Evolutionary conservation across 2,113 vertebrate genomes (phyloP).

Genomic region (Notechis scutatus): DNA sequence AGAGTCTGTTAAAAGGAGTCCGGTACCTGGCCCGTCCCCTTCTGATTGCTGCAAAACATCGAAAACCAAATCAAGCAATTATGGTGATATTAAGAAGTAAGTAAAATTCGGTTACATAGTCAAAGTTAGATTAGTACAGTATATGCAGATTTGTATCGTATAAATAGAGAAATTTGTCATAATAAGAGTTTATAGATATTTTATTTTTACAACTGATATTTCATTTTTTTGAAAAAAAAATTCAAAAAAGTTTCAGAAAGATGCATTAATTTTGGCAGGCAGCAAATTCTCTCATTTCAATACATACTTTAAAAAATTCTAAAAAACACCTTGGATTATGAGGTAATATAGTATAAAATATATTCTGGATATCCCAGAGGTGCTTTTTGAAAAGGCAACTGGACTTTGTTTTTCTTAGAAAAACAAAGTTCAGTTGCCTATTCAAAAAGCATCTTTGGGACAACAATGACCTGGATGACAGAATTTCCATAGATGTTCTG

Average conservation of each 20-base stretch:
- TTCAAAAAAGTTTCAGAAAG: not conserved
- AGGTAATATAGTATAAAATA: not conserved
- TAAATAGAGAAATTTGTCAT: not conserved
- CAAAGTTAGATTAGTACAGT: not conserved
- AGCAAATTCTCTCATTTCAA: not conserved
- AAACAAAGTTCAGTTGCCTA: too few species aligned
- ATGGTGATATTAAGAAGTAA: slow-evolving; percentile 84
- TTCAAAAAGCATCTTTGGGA: not conserved
- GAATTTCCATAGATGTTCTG: not conserved
- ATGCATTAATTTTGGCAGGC: not conserved
- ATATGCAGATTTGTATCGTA: not conserved
- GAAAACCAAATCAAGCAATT: slow-evolving; percentile 66
- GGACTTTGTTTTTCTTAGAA: too few species aligned
- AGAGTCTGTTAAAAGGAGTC: slow-evolving; percentile 9
- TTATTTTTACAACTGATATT: not conserved
- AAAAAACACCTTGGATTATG: not conserved
- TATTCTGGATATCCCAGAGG: too few species aligned
- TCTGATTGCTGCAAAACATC: slow-evolving; percentile 47
- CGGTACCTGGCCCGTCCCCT: slow-evolving; percentile 37
- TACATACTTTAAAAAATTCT: not conserved
- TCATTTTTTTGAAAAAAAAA: too few species aligned
- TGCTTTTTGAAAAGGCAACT: not conserved
- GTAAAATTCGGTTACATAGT: slow-evolving; percentile 20
- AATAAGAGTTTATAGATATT: not conserved
- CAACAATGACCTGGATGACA: not conserved